Conservation (phyloP, 2,113 vertebrate species). For the Vidua macroura region DNA sequence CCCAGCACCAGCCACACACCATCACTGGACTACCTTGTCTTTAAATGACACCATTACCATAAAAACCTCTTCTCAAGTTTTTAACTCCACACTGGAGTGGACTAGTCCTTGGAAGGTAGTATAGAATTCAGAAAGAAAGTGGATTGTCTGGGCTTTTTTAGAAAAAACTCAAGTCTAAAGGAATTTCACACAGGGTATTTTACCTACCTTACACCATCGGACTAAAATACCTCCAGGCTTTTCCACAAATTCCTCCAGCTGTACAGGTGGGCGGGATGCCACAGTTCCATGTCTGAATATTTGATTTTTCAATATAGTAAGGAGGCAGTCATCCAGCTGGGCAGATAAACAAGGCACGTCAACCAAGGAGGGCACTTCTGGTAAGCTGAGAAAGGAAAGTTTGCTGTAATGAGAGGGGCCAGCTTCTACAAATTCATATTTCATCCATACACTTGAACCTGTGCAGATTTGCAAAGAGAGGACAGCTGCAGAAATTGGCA, state of each 20-base stretch:
- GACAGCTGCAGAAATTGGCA: constrained; percentile 49
- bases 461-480: not conserved
- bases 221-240: constrained; percentile 92
- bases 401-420: not conserved
- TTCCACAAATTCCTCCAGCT: constrained; percentile 93
- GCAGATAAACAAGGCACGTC: constrained; percentile 95
- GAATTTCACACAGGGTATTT: not conserved
- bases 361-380: constrained; percentile 94
- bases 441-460: not conserved
- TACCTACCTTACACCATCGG: constrained; percentile 93
- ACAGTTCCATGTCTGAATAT: constrained; percentile 87
- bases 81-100: not conserved
- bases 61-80: not conserved
- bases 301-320: constrained; percentile 83
- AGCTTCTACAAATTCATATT: not conserved
- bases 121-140: not conserved
- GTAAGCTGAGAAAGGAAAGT: constrained; percentile 80
- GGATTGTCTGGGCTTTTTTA: not conserved
- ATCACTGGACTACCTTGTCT: not conserved
- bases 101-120: not conserved
- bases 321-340: constrained; percentile 91
- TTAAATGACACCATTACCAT: not conserved
- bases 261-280: constrained; percentile 91
- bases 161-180: not conserved
- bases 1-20: not conserved